Evolutionary conservation across 2,888 invertebrate genomes (phyloP), one percentile per base, ranked within the genome.

Genomic region (Chalcis sispes): DNA sequence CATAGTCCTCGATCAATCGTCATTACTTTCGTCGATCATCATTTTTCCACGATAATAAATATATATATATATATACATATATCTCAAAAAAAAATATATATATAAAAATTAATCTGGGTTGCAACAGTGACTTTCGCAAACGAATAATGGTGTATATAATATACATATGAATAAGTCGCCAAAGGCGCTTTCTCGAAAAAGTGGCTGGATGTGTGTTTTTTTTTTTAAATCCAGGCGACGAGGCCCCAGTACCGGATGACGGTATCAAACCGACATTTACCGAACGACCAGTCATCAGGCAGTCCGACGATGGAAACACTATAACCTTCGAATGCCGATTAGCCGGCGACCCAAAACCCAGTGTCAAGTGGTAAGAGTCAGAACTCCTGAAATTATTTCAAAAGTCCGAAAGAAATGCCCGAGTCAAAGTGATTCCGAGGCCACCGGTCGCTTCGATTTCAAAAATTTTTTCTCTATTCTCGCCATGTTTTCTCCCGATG

Each of bases 191-290:
- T 5, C 18, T 29, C 64, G 58, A 40, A 32, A 18, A 42, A 54
- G 48, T 50, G 27, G 62, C 23, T 50, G 46, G 66, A 59, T n/a
- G 20, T 52, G n/a, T 64, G 36, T 40, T 62, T 69, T 59, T 66
- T 62, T 65, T 77, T 65, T 46, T 15, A 66, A 75, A 75, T 78
- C 42, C 91, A 96, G 97, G 97, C 95, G 97, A 97, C 91, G 97
- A 97, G 91, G 96, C 96, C 89, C 95, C 96, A 85, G 95, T 96
- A 89, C 96, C 96, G 85, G 95, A 95, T 86, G 95, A 96, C 90
- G 96, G 95, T 90, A 95, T 96, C 90, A 98, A 97, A 91, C 98
- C 99, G 84, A 97, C 97, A 84, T 99, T 98, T 92, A 98, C 98
- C 88, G 98, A 98, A 93, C 94, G 98, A 90, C 98, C 98, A 80